Evolutionary conservation across 2,113 vertebrate genomes (phyloP).

Genomic region (Silurus asotus): DNA sequence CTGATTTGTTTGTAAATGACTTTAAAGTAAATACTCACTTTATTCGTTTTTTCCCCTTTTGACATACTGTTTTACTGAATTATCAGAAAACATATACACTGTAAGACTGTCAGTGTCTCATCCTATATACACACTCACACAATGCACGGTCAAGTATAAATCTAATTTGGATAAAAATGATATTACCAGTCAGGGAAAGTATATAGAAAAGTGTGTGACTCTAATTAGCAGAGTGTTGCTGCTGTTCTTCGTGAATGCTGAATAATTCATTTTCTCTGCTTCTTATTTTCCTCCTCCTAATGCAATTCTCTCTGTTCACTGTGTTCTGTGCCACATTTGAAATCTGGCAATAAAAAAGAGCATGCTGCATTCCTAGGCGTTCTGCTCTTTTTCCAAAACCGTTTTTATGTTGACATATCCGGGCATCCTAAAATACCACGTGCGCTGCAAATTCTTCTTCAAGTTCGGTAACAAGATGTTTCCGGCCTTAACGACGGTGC

Average conservation of each 20-base stretch:
- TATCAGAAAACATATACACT: neutral
- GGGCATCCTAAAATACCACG: constrained; percentile 26
- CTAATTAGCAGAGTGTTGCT: constrained; percentile 29
- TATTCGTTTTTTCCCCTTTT: neutral
- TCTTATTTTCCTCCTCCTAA: constrained; percentile 26
- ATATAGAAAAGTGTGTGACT: constrained; percentile 18
- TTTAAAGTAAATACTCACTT: neutral
- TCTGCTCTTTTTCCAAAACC: constrained; percentile 6
- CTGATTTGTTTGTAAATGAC: neutral
- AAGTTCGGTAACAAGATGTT: constrained; percentile 31
- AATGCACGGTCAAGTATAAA: neutral
- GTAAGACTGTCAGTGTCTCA: neutral
- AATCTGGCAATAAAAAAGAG: constrained; percentile 12
- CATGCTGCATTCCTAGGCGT: constrained; percentile 1
- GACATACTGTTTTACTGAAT: neutral
- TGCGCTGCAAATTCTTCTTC: constrained; percentile 14
- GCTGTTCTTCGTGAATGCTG: constrained; percentile 38
- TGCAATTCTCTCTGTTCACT: constrained; percentile 27
- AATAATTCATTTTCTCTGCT: constrained; percentile 37
- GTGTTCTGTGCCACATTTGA: constrained; percentile 16
- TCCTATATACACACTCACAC: neutral
- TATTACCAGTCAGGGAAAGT: neutral
- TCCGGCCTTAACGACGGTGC: neutral
- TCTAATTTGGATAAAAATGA: neutral
- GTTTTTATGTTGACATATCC: neutral